phyloP scores from a whole-genome alignment of 2,888 invertebrate species.

The Spialia ferax region DNA sequence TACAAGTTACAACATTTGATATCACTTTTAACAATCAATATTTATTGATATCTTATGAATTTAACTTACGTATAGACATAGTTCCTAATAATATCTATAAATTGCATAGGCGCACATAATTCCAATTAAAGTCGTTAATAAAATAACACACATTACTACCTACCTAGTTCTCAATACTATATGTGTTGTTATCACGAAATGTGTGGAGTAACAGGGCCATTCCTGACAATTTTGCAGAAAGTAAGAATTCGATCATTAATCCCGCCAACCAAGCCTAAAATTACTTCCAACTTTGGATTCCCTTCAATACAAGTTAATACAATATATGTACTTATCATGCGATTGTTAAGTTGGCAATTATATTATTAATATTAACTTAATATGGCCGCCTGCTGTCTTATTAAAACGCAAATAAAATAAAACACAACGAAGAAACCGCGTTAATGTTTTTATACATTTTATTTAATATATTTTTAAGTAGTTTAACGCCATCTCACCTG shows the following conservation, averaged over 20 bases:
- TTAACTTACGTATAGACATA: no score
- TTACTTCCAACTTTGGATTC: conserved; percentile 20
- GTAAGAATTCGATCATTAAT: conserved; percentile 2
- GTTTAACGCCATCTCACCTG: neutral
- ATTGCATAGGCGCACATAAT: neutral
- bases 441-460: neutral
- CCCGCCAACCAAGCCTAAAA: conserved; percentile 18
- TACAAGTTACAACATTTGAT: no score
- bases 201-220: neutral
- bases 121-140: neutral
- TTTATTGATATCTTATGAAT: no score
- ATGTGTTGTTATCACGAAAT: neutral
- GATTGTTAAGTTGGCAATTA: conserved; percentile 8
- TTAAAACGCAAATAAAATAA: neutral
- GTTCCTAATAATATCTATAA: no score
- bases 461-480: neutral
- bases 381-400: neutral
- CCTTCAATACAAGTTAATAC: conserved; percentile 5
- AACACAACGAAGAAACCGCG: neutral
- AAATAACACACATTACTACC: neutral
- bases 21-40: no score
- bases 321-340: neutral
- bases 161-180: no score
- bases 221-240: conserved; percentile 2
- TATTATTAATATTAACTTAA: conserved; percentile 6